A percentile compares a stretch with the other conserved stretches of the same genome.
Evolutionary conservation across 2,113 vertebrate species (phyloP).

Genomic region (Sterrhoptilus dennistouni): DNA sequence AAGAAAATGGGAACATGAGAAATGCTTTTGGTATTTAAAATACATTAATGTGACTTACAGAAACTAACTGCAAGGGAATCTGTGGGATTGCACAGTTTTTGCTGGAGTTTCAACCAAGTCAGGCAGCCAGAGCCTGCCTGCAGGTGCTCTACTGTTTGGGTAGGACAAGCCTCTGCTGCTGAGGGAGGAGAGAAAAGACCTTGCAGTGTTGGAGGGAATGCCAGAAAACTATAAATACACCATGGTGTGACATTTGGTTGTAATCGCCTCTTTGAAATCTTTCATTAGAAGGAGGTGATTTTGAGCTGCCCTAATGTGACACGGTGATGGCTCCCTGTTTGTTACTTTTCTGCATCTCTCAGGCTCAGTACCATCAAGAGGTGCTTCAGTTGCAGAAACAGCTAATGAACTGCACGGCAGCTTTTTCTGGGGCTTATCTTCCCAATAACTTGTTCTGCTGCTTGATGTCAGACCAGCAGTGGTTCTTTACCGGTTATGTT

Average conservation of each 20-base stretch:
- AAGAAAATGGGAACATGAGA: background rate
- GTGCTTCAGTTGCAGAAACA: background rate
- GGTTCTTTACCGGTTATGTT: background rate
- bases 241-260: background rate
- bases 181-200: background rate
- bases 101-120: background rate
- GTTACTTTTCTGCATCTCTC: background rate
- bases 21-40: background rate
- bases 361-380: background rate
- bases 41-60: background rate
- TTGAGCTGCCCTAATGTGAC: constrained; percentile 30
- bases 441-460: background rate
- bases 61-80: background rate
- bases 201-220: background rate
- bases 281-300: constrained; percentile 26
- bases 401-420: background rate
- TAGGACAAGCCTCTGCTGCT: background rate
- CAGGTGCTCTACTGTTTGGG: background rate
- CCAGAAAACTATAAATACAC: constrained; percentile 45
- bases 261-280: background rate
- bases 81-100: background rate
- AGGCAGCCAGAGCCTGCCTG: background rate
- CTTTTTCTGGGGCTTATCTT: background rate
- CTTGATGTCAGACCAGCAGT: background rate
- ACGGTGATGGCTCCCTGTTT: background rate